Conservation (phyloP, 2,888 invertebrate species). For the Thecophora atra region DNA sequence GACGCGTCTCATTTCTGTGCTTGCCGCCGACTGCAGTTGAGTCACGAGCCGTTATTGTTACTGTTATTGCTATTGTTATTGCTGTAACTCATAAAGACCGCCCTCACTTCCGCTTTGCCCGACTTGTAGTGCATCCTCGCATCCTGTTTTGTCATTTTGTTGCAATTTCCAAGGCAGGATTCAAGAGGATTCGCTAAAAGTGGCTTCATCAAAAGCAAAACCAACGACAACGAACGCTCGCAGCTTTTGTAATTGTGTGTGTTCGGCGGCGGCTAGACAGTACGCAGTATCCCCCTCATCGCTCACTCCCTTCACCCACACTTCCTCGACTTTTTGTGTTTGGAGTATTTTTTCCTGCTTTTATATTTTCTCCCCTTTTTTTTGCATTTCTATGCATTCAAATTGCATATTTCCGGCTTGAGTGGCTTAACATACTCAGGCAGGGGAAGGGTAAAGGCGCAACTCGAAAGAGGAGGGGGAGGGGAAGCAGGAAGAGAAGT, state of each 20-base stretch:
- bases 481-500: no score
- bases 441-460: no score
- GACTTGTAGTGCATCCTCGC: neutral
- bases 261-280: conserved; percentile 9
- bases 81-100: neutral
- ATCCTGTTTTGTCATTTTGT: conserved; percentile 27
- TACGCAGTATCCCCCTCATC: neutral
- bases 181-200: conserved; percentile 14
- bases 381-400: conserved; percentile 37
- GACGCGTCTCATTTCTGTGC: conserved; percentile 20
- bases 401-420: conserved; percentile 43
- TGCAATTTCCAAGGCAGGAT: conserved; percentile 14
- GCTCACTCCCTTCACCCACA: neutral
- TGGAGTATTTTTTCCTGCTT: neutral
- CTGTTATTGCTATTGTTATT: neutral
- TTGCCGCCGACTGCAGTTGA: neutral
- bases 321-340: neutral
- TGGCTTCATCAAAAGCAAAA: conserved; percentile 10
- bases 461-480: no score
- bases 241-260: neutral
- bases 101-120: neutral
- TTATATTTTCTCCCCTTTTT: neutral
- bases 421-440: conserved; percentile 30
- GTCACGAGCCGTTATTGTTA: conserved; percentile 1
- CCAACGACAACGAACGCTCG: neutral